Conservation (phyloP, 2,888 invertebrate genomes). For the Hoplodrina blanda region DNA sequence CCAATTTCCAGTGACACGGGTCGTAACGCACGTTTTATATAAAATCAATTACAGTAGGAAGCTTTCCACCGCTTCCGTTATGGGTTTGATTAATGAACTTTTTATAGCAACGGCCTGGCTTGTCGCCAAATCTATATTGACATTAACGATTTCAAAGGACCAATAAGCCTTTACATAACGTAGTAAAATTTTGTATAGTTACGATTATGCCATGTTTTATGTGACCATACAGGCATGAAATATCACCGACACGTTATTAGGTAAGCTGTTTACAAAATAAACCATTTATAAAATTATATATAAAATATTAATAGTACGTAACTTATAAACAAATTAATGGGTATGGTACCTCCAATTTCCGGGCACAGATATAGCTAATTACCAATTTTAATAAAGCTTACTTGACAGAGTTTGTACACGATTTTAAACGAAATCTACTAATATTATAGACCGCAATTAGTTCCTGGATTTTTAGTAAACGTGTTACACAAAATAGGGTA, state of each 20-base stretch:
- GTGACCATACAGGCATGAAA: conserved; percentile 2
- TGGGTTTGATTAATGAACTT: conserved; percentile 78
- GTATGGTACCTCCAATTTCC: too few relatives aligned
- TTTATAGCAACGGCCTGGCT: conserved; percentile 74
- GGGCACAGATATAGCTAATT: background rate
- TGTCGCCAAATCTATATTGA: conserved; percentile 78
- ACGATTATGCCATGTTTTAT: conserved; percentile 35
- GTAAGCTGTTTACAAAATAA: background rate
- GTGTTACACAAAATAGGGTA: background rate
- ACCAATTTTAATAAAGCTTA: background rate
- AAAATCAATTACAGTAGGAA: conserved; percentile 74
- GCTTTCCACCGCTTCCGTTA: conserved; percentile 52
- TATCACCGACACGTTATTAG: conserved; percentile 6
- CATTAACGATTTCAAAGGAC: conserved; percentile 73
- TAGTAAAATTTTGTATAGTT: conserved; percentile 40
- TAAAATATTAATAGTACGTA: too few relatives aligned
- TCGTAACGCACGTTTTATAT: conserved; percentile 64
- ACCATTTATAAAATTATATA: too few relatives aligned
- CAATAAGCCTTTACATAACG: conserved; percentile 53
- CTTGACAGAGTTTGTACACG: background rate
- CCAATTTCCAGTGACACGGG: conserved; percentile 19
- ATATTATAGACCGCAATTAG: background rate
- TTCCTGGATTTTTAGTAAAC: background rate
- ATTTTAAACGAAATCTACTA: conserved; percentile 5
- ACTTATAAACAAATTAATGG: too few relatives aligned